Percentiles rank a stretch among this genome's conserved stretches.
Conservation (phyloP, 2,888 invertebrate genomes). For the Lochmaea capreae region DNA sequence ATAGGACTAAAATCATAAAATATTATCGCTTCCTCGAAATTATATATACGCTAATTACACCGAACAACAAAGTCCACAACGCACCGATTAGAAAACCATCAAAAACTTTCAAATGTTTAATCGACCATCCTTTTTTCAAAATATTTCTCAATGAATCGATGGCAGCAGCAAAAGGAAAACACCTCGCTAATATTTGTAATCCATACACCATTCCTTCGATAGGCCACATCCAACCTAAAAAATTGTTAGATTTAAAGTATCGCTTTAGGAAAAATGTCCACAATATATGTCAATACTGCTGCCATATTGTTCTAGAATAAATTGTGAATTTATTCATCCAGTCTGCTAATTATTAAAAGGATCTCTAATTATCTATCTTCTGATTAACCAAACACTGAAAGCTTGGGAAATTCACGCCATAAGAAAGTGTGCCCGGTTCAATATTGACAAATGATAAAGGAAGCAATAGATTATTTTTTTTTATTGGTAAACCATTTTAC, state of each 20-base stretch:
- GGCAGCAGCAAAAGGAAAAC: conserved; percentile 81
- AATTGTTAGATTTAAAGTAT: conserved; percentile 5
- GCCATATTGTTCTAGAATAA: too few relatives aligned
- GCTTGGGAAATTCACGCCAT: too few relatives aligned
- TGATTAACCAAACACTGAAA: too few relatives aligned
- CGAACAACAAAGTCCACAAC: conserved; percentile 69
- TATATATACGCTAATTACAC: conserved; percentile 55
- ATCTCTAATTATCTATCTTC: too few relatives aligned
- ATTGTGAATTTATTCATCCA: too few relatives aligned
- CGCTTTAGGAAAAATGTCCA: neutral
- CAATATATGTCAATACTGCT: neutral
- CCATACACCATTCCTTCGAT: conserved; percentile 73
- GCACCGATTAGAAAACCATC: conserved; percentile 77
- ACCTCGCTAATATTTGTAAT: conserved; percentile 57
- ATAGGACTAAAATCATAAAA: too few relatives aligned
- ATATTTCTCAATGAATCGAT: conserved; percentile 81
- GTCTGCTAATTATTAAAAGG: too few relatives aligned
- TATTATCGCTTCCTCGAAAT: conserved; percentile 57
- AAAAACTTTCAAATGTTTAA: conserved; percentile 78
- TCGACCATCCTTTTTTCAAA: conserved; percentile 79
- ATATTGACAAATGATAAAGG: too few relatives aligned
- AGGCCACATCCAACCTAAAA: conserved; percentile 76
- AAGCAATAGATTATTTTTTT: too few relatives aligned
- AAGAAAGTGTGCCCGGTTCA: too few relatives aligned
- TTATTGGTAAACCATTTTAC: too few relatives aligned